phyloP scores from a whole-genome alignment of 2,888 invertebrate species.

The Drosophila glabriapex region DNA sequence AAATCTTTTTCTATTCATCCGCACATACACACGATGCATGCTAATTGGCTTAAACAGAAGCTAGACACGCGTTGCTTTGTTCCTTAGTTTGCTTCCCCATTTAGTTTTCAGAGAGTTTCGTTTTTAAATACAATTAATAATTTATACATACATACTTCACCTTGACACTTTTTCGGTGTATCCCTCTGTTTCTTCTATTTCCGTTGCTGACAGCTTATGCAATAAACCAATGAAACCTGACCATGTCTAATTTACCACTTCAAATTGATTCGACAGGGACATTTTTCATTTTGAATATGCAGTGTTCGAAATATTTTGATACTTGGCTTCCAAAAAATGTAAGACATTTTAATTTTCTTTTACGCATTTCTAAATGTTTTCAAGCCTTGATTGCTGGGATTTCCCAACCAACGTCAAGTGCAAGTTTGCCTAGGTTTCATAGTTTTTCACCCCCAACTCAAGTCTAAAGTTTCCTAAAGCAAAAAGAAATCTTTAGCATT shows the following conservation, averaged over 20 bases:
- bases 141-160: constrained; percentile 57
- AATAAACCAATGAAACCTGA: constrained; percentile 49
- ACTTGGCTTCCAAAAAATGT: background rate
- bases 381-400: background rate
- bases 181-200: background rate
- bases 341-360: background rate
- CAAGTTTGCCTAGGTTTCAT: background rate
- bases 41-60: constrained; percentile 68
- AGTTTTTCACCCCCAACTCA: background rate
- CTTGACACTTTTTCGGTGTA: constrained; percentile 69
- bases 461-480: background rate
- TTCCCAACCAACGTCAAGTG: background rate
- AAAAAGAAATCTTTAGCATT: background rate
- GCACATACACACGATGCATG: constrained; percentile 59
- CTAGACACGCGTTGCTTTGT: constrained; percentile 57
- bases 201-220: background rate
- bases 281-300: background rate
- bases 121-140: constrained; percentile 26
- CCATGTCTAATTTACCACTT: constrained; percentile 50
- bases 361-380: background rate
- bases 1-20: constrained; percentile 1
- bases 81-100: constrained; percentile 7
- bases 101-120: constrained; percentile 7
- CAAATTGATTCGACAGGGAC: constrained; percentile 43
- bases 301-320: constrained; percentile 5